These are phyloP conservation scores for Hirudo medicinalis DNA, from an alignment of 1,140 invertebrate species.

Conservation along the genomic window DNA sequence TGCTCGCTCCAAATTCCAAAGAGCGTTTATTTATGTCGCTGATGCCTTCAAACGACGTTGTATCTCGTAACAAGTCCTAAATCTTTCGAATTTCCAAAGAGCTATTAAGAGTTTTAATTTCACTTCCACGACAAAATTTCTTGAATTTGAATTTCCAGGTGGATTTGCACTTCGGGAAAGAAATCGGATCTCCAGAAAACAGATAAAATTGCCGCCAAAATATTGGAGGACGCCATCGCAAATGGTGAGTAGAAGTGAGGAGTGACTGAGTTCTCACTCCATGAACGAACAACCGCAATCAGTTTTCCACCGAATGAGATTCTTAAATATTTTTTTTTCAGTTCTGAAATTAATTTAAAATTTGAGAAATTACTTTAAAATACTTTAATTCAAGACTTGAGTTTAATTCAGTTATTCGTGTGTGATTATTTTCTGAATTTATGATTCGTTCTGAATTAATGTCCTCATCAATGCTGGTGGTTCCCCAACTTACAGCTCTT, in stretches of 20 bases:
- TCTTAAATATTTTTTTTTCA: no score
- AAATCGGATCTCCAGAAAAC: slow-evolving; percentile 47
- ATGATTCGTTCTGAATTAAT: no score
- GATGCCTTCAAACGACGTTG: no score
- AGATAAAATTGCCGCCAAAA: slow-evolving; percentile 47
- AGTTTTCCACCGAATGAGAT: background rate
- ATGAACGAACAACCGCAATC: background rate
- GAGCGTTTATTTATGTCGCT: no score
- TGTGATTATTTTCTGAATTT: no score
- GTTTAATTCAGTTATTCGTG: background rate
- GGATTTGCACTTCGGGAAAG: slow-evolving; percentile 53
- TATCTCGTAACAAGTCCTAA: no score
- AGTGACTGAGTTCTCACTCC: background rate
- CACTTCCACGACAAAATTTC: background rate
- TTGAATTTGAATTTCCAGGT: slow-evolving; percentile 37
- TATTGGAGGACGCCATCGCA: slow-evolving; percentile 44
- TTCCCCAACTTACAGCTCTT: no score
- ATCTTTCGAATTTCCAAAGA: background rate
- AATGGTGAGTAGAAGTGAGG: slow-evolving; percentile 8
- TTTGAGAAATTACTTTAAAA: slow-evolving; percentile 10
- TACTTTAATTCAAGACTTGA: slow-evolving; percentile 10
- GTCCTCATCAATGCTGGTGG: no score
- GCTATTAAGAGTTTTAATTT: slow-evolving; percentile 5
- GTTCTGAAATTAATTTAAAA: background rate
- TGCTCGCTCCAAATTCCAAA: no score